These are phyloP conservation scores for Nyctalus aviator DNA, from an alignment of 2,797 vertebrate genomes.

Conservation along the genomic window DNA sequence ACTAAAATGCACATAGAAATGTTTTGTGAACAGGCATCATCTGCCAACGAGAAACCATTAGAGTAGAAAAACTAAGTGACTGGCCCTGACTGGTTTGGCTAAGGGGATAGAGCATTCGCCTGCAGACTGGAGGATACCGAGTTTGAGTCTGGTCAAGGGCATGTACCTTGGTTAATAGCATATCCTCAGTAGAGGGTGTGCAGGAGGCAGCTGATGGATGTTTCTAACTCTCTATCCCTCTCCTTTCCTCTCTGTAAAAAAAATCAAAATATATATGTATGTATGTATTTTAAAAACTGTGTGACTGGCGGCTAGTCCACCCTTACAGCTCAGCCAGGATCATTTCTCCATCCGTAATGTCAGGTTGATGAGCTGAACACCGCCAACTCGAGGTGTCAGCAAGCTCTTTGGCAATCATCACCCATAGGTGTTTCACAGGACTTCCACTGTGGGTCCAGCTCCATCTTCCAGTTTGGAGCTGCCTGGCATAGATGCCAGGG, in stretches of 20 bases:
- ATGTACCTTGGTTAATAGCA: no score
- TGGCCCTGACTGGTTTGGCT: no score
- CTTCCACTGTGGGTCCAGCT: neutral
- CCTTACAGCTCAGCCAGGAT: neutral
- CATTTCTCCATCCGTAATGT: neutral
- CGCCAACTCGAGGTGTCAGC: no score
- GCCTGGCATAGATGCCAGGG: no score
- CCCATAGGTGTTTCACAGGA: neutral
- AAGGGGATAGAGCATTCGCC: no score
- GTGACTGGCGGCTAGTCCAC: neutral
- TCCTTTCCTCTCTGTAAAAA: no score
- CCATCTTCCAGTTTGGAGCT: neutral
- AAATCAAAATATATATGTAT: no score
- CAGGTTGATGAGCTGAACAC: neutral
- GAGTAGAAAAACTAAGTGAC: neutral
- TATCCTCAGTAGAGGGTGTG: no score
- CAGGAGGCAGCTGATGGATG: no score
- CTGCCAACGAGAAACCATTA: neutral
- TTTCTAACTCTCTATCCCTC: no score
- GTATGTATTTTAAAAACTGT: neutral
- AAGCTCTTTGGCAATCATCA: neutral
- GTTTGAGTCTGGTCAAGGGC: no score
- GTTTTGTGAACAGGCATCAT: neutral
- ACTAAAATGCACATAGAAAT: constrained; percentile 5
- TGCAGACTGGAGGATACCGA: no score